Conservation (phyloP, 2,888 invertebrate species). For the Pasiphila rectangulata region DNA sequence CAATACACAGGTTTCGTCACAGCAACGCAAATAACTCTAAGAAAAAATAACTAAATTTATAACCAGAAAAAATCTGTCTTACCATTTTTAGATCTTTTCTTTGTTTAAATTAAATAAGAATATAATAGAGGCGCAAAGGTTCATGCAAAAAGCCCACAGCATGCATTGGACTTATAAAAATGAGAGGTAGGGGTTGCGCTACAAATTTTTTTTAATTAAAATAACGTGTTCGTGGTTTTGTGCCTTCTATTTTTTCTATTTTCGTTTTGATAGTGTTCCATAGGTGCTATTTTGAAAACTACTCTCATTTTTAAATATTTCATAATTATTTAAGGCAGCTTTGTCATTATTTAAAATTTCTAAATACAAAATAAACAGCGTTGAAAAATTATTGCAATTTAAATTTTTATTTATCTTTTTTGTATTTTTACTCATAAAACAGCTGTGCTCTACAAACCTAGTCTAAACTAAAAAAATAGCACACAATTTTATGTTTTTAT, state of each 20-base stretch:
- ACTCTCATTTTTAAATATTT: neutral
- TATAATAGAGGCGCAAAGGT: constrained; percentile 5
- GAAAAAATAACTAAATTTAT: no score
- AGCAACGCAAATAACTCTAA: no score
- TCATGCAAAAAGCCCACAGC: constrained; percentile 11
- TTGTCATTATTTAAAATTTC: neutral
- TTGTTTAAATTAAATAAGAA: neutral
- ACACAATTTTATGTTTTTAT: constrained; percentile 8
- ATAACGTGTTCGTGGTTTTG: constrained; percentile 15
- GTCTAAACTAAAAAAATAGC: constrained; percentile 1
- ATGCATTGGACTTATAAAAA: constrained; percentile 13
- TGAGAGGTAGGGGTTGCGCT: constrained; percentile 23
- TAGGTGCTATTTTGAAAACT: constrained; percentile 1
- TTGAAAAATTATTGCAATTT: neutral
- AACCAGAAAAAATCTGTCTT: neutral
- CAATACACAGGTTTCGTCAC: no score
- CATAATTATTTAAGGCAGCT: constrained; percentile 7
- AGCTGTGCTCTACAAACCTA: constrained; percentile 11
- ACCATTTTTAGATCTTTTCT: neutral
- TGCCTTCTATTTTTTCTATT: constrained; percentile 13
- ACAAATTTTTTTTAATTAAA: neutral
- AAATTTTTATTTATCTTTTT: neutral
- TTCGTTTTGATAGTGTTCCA: constrained; percentile 1
- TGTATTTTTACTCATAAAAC: constrained; percentile 1
- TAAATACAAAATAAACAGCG: neutral